A percentile compares a stretch with the other conserved stretches of the same genome.
Evolutionary conservation across 2,113 vertebrate species (phyloP).

Genomic region (Eulemur rufifrons): DNA sequence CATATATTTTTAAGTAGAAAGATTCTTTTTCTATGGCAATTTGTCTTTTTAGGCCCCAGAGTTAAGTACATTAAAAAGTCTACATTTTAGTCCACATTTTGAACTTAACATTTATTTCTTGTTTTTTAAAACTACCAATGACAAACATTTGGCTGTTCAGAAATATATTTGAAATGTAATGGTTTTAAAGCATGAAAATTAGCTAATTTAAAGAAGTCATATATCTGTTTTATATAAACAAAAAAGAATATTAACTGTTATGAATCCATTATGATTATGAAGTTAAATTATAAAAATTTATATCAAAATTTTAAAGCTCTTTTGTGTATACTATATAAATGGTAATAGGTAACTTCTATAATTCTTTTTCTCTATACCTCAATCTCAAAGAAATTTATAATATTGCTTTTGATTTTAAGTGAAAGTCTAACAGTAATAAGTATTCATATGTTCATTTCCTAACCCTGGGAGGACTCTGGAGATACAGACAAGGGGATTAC

Average conservation of each 20-base stretch:
- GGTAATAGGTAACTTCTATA: neutral
- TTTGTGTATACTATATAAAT: neutral
- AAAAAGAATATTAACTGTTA: neutral
- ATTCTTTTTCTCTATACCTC: neutral
- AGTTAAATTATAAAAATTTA: constrained; percentile 17
- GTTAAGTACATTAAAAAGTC: constrained; percentile 29
- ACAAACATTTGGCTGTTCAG: neutral
- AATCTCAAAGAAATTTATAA: neutral
- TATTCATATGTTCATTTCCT: neutral
- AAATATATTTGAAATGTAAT: constrained; percentile 45
- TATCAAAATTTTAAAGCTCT: neutral
- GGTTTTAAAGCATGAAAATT: constrained; percentile 27
- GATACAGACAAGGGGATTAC: neutral
- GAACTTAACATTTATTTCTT: constrained; percentile 16
- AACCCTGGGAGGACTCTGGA: neutral
- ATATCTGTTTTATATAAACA: neutral
- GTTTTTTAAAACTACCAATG: neutral
- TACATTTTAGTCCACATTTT: neutral
- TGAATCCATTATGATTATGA: neutral
- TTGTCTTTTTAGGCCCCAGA: constrained; percentile 19
- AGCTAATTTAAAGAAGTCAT: neutral
- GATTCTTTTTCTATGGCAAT: constrained; percentile 4
- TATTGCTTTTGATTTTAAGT: neutral
- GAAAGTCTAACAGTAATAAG: neutral
- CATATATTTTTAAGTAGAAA: constrained; percentile 39